Evolutionary conservation across 2,113 vertebrate species (phyloP), one percentile per base, ranked within the genome.

Genomic region (Hemibagrus wyckioides): DNA sequence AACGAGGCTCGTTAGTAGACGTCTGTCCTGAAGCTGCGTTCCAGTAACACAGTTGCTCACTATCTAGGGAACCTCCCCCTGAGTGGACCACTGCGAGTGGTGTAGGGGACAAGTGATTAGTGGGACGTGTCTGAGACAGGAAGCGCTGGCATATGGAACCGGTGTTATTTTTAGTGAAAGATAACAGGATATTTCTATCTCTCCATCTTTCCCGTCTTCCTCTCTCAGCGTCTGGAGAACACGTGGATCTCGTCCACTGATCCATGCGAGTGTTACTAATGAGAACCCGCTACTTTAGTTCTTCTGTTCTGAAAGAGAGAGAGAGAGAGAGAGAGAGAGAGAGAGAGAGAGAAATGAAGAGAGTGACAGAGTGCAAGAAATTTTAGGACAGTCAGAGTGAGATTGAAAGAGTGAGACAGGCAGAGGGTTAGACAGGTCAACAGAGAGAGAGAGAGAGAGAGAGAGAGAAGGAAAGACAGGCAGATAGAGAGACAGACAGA

Each of bases 151-250:
- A 73, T 84, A 57, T 84, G 83, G 83, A 93, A 93, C 94, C 93
- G 94, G 93, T 95, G 93, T 95, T 89, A 85, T 82, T 89, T 89
- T 89, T 87, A 89, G 86, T 15, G 85, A 89, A 85, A 85, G 69
- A 87, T 85, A 87, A 85, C 77, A 69, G 75, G 63, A 87, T 87
- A 85, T 89, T 87, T 86, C 65, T 84, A 44, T 87, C 76, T 67
- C 84, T 81, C 69, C 9, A 11, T 83, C 59, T 41, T 30, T 85
- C 77, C 71, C 57, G 59, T 82, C 86, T 36, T 48, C 59, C 57
- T 82, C 88, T 80, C 56, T 30, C 52, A 88, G 85, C 87, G 87
- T 89, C 88, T 86, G 86, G 69, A 75, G 86, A 89, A 69, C 91
- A 92, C 83, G 81, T 88, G 90, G 87, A 89, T 87, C 65, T 85